These are phyloP conservation scores for Xenotilapia leptura DNA, from an alignment of 2,113 vertebrate genomes.

Conservation along the genomic window DNA sequence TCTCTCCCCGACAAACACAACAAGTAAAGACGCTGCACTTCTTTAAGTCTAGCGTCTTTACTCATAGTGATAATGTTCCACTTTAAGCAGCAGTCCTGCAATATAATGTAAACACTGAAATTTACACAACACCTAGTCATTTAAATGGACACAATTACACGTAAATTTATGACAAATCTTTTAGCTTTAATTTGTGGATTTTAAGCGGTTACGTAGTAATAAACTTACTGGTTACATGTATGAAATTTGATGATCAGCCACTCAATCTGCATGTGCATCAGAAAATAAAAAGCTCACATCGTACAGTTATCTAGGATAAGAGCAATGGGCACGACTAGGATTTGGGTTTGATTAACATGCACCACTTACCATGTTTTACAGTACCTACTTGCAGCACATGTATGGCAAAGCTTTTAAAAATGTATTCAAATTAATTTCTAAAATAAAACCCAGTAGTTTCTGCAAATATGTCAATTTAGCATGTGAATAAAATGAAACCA, in stretches of 20 bases:
- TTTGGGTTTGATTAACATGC: background rate
- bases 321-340: background rate
- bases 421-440: background rate
- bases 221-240: conserved; percentile 62
- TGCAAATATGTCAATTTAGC: background rate
- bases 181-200: conserved; percentile 64
- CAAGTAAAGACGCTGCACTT: background rate
- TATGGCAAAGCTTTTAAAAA: background rate
- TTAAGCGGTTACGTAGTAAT: conserved; percentile 65
- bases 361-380: background rate
- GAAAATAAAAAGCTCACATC: conserved; percentile 11
- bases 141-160: background rate
- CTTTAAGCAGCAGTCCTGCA: background rate
- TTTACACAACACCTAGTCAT: background rate
- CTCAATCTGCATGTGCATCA: conserved; percentile 17
- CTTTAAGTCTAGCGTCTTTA: background rate
- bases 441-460: background rate
- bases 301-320: background rate
- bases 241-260: conserved; percentile 47
- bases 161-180: conserved; percentile 49
- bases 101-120: background rate
- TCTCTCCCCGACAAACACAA: background rate
- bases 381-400: background rate
- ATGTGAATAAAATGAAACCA: background rate
- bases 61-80: background rate